phyloP scores from a whole-genome alignment of 2,888 invertebrate species.

The Gerris lacustris region DNA sequence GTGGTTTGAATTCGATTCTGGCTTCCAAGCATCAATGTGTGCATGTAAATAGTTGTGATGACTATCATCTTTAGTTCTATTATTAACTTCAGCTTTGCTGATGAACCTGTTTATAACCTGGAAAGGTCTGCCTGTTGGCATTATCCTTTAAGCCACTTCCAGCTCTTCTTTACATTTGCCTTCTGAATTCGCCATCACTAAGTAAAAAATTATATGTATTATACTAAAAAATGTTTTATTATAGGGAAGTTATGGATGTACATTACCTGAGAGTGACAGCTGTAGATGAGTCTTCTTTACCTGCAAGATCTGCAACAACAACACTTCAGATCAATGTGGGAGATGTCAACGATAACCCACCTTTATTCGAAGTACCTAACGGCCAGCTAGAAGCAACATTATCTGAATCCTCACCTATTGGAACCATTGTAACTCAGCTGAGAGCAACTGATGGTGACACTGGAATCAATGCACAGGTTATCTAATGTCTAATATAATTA shows the following conservation, averaged over 20 bases:
- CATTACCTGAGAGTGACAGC: conserved; percentile 88
- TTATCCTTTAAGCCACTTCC: too few relatives aligned
- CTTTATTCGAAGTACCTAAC: conserved; percentile 66
- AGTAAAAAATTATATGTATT: too few relatives aligned
- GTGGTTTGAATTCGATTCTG: too few relatives aligned
- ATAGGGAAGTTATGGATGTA: conserved; percentile 66
- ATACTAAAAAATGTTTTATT: background rate
- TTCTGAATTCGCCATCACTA: too few relatives aligned
- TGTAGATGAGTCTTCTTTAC: conserved; percentile 56
- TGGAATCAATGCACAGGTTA: conserved; percentile 75
- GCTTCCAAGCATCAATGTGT: too few relatives aligned
- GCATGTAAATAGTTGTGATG: too few relatives aligned
- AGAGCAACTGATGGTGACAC: conserved; percentile 86
- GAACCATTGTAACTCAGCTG: conserved; percentile 75
- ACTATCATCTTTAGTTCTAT: too few relatives aligned
- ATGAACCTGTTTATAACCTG: too few relatives aligned
- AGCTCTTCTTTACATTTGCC: too few relatives aligned
- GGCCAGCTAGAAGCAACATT: conserved; percentile 71
- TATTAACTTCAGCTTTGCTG: too few relatives aligned
- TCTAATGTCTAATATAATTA: conserved; percentile 19
- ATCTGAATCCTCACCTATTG: conserved; percentile 70
- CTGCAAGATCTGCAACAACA: conserved; percentile 78
- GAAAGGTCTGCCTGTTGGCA: too few relatives aligned
- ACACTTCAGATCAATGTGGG: conserved; percentile 79
- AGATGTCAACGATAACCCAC: conserved; percentile 91